Evolutionary conservation across 2,797 vertebrate genomes (phyloP).

Genomic region (Sebastes minor): DNA sequence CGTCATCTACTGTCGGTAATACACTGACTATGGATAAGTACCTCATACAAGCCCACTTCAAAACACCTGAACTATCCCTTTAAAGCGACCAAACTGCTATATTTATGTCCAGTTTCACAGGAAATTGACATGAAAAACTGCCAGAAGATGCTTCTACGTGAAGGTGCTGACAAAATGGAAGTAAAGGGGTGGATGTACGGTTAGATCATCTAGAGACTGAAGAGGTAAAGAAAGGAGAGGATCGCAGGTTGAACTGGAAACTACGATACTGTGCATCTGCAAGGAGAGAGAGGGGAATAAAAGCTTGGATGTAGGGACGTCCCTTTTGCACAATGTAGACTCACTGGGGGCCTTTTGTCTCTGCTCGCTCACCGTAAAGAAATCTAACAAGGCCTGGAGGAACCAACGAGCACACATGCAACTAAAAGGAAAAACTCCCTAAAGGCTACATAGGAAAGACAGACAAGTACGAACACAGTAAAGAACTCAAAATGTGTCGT

Average conservation of each 20-base stretch:
- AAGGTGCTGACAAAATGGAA: not conserved
- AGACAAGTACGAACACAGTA: not conserved
- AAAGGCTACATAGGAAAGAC: not conserved
- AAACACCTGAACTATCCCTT: not conserved
- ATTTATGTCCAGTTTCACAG: not conserved
- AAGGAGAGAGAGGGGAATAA: not conserved
- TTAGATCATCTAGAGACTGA: not conserved
- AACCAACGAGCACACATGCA: not conserved
- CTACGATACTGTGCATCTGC: not conserved
- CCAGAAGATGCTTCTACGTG: not conserved
- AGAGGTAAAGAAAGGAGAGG: not conserved
- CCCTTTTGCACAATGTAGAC: not conserved
- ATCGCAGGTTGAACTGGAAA: not conserved
- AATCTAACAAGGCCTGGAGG: constrained; percentile 39
- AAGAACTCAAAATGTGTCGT: not conserved
- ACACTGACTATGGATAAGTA: not conserved
- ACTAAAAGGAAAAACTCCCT: not conserved
- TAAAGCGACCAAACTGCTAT: not conserved
- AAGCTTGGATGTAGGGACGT: not conserved
- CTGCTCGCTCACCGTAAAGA: constrained; percentile 33
- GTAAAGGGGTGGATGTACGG: rapidly evolving
- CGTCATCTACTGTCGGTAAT: too few relatives aligned
- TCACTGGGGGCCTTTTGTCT: constrained; percentile 47
- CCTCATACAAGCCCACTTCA: not conserved
- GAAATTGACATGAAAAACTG: not conserved